Percentiles rank a stretch among this genome's conserved stretches.
These are phyloP conservation scores for Callospermophilus lateralis DNA, from an alignment of 2,113 vertebrate genomes.

Conservation along the genomic window DNA sequence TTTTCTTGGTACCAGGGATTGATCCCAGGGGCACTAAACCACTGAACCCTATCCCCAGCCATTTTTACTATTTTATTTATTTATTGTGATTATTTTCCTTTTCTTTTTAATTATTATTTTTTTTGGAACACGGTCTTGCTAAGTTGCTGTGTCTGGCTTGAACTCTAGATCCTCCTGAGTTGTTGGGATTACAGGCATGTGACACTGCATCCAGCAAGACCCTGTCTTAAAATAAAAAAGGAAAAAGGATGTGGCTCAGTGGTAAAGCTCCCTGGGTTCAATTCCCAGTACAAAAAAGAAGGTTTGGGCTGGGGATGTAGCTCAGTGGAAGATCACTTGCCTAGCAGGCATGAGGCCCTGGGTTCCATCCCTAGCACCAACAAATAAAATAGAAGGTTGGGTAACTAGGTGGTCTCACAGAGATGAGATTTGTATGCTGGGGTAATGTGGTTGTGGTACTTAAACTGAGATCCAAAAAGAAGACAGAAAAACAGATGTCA, in stretches of 20 bases:
- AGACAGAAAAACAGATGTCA: neutral
- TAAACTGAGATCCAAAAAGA: constrained; percentile 2
- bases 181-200: neutral
- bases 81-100: too few relatives aligned
- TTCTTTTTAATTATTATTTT: too few relatives aligned
- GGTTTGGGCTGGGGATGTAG: neutral
- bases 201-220: neutral
- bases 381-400: neutral
- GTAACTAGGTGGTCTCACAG: neutral
- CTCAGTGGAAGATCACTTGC: neutral
- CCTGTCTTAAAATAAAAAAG: neutral
- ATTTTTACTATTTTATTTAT: too few relatives aligned
- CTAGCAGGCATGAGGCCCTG: neutral
- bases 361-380: neutral
- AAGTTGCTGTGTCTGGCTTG: neutral
- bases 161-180: neutral
- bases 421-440: neutral
- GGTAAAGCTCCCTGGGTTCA: neutral
- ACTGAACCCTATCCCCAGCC: too few relatives aligned
- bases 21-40: too few relatives aligned
- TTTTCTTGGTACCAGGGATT: too few relatives aligned
- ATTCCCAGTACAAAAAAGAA: neutral
- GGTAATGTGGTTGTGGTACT: neutral
- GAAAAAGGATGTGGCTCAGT: neutral
- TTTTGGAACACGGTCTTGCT: neutral